Evolutionary conservation across 1,140 invertebrate genomes (phyloP), one percentile per base, ranked within the genome.

Genomic region (Planococcus citri): DNA sequence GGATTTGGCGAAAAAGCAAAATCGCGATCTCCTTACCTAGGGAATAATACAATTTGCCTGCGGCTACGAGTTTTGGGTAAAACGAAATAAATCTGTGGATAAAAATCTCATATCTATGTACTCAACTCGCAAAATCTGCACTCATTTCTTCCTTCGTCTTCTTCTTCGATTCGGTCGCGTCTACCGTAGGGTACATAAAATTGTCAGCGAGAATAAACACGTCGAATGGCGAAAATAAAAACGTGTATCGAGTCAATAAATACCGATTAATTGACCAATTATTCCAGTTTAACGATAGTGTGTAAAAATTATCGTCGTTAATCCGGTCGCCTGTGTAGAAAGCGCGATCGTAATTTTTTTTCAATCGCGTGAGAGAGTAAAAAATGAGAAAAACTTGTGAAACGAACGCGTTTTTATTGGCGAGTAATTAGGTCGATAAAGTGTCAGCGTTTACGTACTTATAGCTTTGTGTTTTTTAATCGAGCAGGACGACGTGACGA

Each of bases 281-380:
- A 51, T 51, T 51, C 41, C 41, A 51, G 41, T 51, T 51, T 51
- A 51, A 51, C 41, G 41, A 51, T 51, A 51, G 41, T 20, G 41
- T 51, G 41, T 51, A 51, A 51, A 51, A 51, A 51, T 51, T 51
- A 51, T 51, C 41, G 41, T 51, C 41, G 41, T 51, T 51, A 51
- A 51, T 51, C 41, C 41, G 41, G 41, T 51, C 41, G 41, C 41
- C 41, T 51, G 41, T 51, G 41, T 51, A 51, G 41, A 51, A 51
- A 51, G 41, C 41, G 41, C 41, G 41, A 51, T 51, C 41, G 41
- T 51, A 51, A 51, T 17, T 51, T 51, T 51, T 51, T 51, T 51
- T 51, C 17, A 9, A 4, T 9, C 2, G 4, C 41, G 41, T n/a
- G 12, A 9, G n/a, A 51, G n/a, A 51, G 12, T 51, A 51, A 51